Conservation (phyloP, 2,888 invertebrate species). For the Nephrotoma appendiculata region DNA sequence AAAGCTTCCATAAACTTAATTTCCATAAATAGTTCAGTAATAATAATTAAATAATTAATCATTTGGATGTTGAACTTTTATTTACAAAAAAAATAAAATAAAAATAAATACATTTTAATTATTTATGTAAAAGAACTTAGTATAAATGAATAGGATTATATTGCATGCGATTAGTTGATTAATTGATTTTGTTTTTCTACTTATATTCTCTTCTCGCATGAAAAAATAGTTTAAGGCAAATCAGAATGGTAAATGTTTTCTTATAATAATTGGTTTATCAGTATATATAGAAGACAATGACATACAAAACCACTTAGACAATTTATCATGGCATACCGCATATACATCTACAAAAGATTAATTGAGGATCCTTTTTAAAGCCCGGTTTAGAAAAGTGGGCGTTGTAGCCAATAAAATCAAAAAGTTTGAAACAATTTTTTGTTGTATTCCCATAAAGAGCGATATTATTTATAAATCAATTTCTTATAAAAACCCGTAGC, state of each 20-base stretch:
- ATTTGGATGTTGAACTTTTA: neutral
- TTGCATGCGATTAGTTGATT: neutral
- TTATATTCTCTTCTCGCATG: neutral
- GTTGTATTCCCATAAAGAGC: neutral
- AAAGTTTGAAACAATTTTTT: neutral
- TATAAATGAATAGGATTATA: neutral
- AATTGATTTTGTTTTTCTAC: neutral
- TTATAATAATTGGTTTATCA: neutral
- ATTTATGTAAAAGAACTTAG: neutral
- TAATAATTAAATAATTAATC: neutral
- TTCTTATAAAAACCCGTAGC: neutral
- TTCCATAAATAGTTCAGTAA: neutral
- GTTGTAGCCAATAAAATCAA: neutral
- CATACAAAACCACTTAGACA: neutral
- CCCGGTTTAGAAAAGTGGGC: neutral
- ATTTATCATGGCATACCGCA: neutral
- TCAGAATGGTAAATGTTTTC: neutral
- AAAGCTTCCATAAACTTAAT: neutral
- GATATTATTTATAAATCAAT: neutral
- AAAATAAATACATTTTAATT: neutral
- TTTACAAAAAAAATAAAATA: neutral
- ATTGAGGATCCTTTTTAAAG: neutral
- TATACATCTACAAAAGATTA: neutral
- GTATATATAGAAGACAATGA: neutral
- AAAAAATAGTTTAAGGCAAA: neutral